A percentile compares a stretch with the other conserved stretches of the same genome.
Evolutionary conservation across 2,888 invertebrate species (phyloP).

Genomic region (Clitarchus hookeri): DNA sequence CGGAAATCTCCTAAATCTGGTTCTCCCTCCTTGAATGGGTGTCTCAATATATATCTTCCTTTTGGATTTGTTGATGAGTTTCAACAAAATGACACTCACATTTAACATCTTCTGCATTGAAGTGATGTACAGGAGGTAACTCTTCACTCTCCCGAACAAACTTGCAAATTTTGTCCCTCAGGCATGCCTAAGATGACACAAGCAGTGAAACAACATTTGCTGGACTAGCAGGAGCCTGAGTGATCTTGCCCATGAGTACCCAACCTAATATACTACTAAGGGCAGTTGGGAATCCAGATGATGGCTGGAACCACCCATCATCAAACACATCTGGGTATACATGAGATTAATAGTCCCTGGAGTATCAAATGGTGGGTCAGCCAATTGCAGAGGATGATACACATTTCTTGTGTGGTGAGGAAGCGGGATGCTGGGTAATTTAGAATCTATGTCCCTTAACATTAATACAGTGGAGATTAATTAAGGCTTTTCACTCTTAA

Average conservation of each 20-base stretch:
- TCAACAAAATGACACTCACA: no score
- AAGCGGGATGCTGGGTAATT: not conserved
- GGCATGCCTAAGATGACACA: no score
- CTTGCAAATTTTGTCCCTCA: no score
- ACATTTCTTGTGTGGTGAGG: not conserved
- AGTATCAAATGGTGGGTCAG: not conserved
- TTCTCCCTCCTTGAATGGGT: no score
- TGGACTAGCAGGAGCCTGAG: not conserved
- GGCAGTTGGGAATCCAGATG: not conserved
- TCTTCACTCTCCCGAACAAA: no score
- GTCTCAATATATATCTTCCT: no score
- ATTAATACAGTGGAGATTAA: not conserved
- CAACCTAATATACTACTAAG: not conserved
- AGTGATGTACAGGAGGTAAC: no score
- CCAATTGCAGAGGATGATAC: not conserved
- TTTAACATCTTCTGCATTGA: no score
- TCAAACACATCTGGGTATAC: constrained; percentile 8
- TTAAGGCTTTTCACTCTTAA: not conserved
- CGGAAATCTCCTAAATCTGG: no score
- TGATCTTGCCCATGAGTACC: not conserved
- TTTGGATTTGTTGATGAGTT: no score
- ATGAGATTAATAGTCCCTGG: not conserved
- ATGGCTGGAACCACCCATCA: not conserved
- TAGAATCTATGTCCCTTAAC: not conserved
- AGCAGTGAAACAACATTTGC: no score